Evolutionary conservation across 1,140 invertebrate genomes (phyloP), one percentile per base, ranked within the genome.

Genomic region (Cheumatopsyche charites): DNA sequence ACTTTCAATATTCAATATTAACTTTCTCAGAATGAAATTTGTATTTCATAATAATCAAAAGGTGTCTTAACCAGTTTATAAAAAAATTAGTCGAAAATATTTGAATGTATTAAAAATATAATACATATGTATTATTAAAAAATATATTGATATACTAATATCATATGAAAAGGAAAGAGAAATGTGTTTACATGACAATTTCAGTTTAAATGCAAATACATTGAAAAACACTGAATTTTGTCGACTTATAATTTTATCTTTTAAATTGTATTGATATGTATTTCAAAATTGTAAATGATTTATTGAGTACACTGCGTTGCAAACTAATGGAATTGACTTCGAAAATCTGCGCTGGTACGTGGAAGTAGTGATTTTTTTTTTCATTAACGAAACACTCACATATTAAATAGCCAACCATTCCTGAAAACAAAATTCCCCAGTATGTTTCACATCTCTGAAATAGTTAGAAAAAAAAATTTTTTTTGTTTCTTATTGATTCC

Each of bases 311-410:
- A 72, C 71, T 72, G 71, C 71, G 71, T 72, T 72, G 71, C 71
- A 72, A 72, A 23, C 65, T 61, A 72, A 72, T 52, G 71, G 71
- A 72, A 72, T 72, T 72, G 71, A 72, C 68, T 62, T 43, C 29
- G 43, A 26, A 13, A 41, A 72, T 45, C 70, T 66, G 23, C 70
- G 52, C 45, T 52, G 45, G 26, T 58, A 43, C 58, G 70, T 65
- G 49, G 58, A 66, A 63, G 69, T 71, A 71, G 69, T 63, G n/a
- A 11, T 66, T 47, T 66, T 26, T 21, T 66, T n/a, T n/a, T n/a
- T n/a, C n/a, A 9, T 58, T 47, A 13, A 36, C 29, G 9, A n/a
- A 19, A 49, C 45, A 15, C 13, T 49, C 13, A 9, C 29, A 36
- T 49, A 49, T 49, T 5, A 15, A 5, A 49, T 49, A 15, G 4